Conservation (phyloP, 2,797 vertebrate genomes). For the Simalia tracyae region DNA sequence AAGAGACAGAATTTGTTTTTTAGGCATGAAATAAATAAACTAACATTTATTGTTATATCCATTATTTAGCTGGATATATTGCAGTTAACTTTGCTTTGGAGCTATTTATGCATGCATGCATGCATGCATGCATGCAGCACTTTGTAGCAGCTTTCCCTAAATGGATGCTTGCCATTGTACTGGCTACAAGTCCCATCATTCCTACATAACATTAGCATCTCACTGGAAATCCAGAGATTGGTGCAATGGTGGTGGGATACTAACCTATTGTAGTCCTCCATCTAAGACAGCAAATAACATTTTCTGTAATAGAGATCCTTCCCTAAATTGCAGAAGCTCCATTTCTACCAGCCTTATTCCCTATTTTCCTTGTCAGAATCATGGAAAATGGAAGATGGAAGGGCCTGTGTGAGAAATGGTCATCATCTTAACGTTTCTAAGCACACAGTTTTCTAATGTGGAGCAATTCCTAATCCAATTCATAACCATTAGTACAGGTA, state of each 20-base stretch:
- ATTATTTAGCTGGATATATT: not conserved
- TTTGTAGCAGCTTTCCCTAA: not conserved
- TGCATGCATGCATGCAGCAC: not conserved
- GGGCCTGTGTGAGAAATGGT: not conserved
- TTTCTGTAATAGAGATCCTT: not conserved
- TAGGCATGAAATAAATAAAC: not conserved
- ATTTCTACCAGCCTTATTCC: not conserved
- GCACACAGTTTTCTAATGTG: not conserved
- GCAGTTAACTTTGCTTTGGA: not conserved
- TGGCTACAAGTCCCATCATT: not conserved
- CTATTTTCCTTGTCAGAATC: not conserved
- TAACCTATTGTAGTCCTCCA: not conserved
- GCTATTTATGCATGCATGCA: no score
- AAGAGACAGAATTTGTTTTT: not conserved
- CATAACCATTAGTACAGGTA: not conserved
- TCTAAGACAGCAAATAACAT: not conserved
- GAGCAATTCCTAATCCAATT: not conserved
- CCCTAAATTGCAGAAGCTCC: not conserved
- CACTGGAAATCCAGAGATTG: not conserved
- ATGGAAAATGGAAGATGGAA: not conserved
- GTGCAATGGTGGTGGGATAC: not conserved
- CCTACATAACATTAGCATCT: not conserved
- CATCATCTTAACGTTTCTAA: not conserved
- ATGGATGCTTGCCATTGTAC: not conserved
- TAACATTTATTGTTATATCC: not conserved